Conservation (phyloP, 1,140 invertebrate species). For the Hyphantria cunea region DNA sequence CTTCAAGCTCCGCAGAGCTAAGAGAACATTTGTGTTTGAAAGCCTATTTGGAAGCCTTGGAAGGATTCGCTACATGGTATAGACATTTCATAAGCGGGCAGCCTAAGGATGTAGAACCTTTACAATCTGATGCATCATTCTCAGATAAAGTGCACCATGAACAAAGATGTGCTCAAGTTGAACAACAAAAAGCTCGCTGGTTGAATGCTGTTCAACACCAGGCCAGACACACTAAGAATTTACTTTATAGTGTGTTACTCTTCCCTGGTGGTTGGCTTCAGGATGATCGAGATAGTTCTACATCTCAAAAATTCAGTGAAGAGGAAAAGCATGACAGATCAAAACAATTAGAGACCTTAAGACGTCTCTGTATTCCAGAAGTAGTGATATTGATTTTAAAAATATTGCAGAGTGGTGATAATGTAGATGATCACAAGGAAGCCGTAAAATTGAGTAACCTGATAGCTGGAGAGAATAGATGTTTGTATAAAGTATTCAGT, state of each 20-base stretch:
- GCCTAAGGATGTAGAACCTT: conserved; percentile 85
- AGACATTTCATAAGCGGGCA: conserved; percentile 90
- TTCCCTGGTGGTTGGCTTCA: conserved; percentile 96
- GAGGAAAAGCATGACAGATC: conserved; percentile 79
- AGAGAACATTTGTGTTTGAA: conserved; percentile 90
- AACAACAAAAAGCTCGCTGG: conserved; percentile 91
- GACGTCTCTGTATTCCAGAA: conserved; percentile 92
- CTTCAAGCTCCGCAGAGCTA: conserved; percentile 82
- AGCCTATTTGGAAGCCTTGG: conserved; percentile 91
- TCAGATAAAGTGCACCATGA: conserved; percentile 94
- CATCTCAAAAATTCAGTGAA: conserved; percentile 66
- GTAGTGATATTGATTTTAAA: conserved; percentile 90
- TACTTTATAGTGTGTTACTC: conserved; percentile 93
- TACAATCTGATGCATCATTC: conserved; percentile 86
- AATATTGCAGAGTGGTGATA: conserved; percentile 89
- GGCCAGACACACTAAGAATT: conserved; percentile 84
- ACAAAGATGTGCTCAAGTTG: conserved; percentile 90
- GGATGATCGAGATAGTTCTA: conserved; percentile 83
- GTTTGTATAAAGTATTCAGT: conserved; percentile 90
- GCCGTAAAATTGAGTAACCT: conserved; percentile 91
- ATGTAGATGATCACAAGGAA: conserved; percentile 89
- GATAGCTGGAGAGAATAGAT: conserved; percentile 89
- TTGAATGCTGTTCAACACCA: conserved; percentile 75
- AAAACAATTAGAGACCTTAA: conserved; percentile 88
- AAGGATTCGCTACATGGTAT: conserved; percentile 95